Base-by-base conservation (phyloP, 2,113 vertebrate genomes). In the Phyllostomus discolor region DNA sequence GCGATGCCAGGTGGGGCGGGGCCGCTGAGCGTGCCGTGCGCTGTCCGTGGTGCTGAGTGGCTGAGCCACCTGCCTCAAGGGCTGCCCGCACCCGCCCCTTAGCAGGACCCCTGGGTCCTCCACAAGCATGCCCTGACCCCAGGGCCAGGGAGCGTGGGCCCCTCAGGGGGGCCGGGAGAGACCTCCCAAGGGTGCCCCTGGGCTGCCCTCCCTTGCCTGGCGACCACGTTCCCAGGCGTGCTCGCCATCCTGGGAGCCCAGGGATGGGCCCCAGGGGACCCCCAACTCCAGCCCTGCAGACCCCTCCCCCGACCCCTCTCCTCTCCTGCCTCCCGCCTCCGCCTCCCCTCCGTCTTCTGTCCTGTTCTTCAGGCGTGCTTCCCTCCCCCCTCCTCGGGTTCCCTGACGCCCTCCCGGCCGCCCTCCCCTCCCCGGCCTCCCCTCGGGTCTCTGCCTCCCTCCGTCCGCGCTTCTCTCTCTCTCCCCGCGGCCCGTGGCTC, bases 1-100 rank as follows among this genome's bases (percentile, higher is more conserved):
- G 26, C 1, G 20, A 9, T 10, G 57, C 1, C 43, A 6, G 43
- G 43, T 6, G 59, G 57, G 59, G 59, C 4, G 46, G 59, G 2
- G 59, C 59, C 1, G 59, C 59, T 11, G 59, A 62, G 59, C 24
- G 24, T 1, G 57, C 10, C 4, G 70, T 54, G 31, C 1, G 35
- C 75, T 31, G 19, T n/a, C 33, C 20, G 0, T 0, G 20, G 50
- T 43, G 62, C 62, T 35, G 41, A 70, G 41, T 4, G 14, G 33
- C 9, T 33, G 33, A 48, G 52, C n/a, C n/a, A n/a, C n/a, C n/a
- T n/a, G n/a, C n/a, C n/a, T n/a, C n/a, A n/a, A n/a, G n/a, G n/a
- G n/a, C n/a, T 8, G 17, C 28, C 26, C 0, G 0, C 24, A 7
- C 41, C 35, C 2, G 0, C 12, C 20, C 54, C 17, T 8, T 8